Conservation (phyloP, 1,140 invertebrate species). For the Pollicipes pollicipes region DNA sequence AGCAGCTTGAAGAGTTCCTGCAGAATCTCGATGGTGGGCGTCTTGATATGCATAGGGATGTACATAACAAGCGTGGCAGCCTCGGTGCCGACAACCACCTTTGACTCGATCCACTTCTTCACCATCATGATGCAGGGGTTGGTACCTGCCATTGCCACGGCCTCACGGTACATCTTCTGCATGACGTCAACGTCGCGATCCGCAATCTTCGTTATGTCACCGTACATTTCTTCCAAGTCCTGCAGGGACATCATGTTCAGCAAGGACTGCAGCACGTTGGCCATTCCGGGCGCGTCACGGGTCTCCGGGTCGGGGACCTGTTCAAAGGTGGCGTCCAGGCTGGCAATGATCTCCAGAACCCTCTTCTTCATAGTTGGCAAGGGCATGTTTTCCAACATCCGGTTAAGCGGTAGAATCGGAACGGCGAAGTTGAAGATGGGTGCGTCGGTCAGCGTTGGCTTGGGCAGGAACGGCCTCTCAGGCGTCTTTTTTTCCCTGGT, state of each 20-base stretch:
- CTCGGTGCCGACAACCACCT: conserved; percentile 33
- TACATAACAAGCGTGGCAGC: conserved; percentile 34
- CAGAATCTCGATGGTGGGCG: conserved; percentile 43
- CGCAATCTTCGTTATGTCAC: not conserved
- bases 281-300: not conserved
- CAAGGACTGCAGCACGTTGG: not conserved
- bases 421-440: not conserved
- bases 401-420: not conserved
- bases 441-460: not conserved
- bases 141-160: conserved; percentile 42
- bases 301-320: conserved; percentile 2
- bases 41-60: conserved; percentile 31
- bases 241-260: not conserved
- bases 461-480: not conserved
- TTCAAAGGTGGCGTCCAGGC: not conserved
- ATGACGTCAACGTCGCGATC: not conserved
- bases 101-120: conserved; percentile 36
- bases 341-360: conserved; percentile 5
- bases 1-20: conserved; percentile 31
- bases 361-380: not conserved
- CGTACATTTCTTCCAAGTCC: not conserved
- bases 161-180: conserved; percentile 39
- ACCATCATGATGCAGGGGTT: conserved; percentile 41
- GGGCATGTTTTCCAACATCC: not conserved
- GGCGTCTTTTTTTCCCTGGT: not conserved